Base-by-base conservation (phyloP, 37 sponge, comb jelly and placozoan species). In the Bolinopsis microptera region DNA sequence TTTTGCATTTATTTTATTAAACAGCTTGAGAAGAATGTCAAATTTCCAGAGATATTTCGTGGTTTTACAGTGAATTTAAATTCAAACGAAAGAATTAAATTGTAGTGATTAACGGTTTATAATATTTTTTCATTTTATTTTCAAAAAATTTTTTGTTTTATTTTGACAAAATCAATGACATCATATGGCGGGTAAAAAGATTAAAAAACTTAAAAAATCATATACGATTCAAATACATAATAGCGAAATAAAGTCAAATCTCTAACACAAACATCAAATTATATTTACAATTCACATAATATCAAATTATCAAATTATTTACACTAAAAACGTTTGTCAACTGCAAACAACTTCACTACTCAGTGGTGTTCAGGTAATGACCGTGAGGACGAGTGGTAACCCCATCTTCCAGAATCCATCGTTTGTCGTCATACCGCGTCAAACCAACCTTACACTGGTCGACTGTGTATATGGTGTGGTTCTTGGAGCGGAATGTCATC, bases 371-470 rank as follows among this genome's bases (percentile, higher is more conserved):
- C 80, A 77, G 33, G 33, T 77, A 86, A n/a, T 86, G 90, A 24
- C 90, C 90, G 22, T 86, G 90, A 39, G 90, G 90, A 21, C 90
- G 32, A 16, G 90, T 86, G 26, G 61, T 41, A 1, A 86, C 90
- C 2, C 90, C 90, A 86, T 86, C 90, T 41, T 41, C 25, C 32
- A 86, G 61, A 23, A 86, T 86, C 41, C 41, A 86, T 9, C 90
- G 90, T 27, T 86, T 86, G 26, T 86, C 90, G 39, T 86, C 90
- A 86, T 86, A 86, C 90, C 90, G 37, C 3, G 90, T 86, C 30
- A 86, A 26, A 24, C 90, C 90, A 41, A 86, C 61, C 31, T 86
- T 86, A n/a, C 2, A 34, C 25, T 41, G 41, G 5, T 86, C 90
- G 2, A 86, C 90, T 24, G 90, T 86, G 36, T 28, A 86, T 2